Conservation (phyloP, 64 coral and sea anemone species). For the Montipora capricornis region DNA sequence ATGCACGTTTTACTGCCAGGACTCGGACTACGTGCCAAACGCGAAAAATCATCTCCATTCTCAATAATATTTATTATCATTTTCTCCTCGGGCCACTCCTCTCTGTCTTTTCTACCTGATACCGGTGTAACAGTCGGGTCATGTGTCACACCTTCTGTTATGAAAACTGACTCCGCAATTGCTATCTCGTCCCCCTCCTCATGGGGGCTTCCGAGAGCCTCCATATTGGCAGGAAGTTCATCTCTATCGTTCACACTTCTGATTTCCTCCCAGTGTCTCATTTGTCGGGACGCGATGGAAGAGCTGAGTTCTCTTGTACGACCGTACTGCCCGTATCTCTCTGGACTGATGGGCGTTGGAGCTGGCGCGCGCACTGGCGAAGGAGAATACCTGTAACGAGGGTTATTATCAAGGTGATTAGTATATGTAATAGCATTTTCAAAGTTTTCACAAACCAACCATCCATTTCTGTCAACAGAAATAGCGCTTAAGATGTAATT, state of each 20-base stretch:
- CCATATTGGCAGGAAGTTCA: background rate
- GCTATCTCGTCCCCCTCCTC: conserved; percentile 16
- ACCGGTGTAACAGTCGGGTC: conserved; percentile 26
- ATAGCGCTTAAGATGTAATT: no score
- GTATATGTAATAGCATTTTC: no score
- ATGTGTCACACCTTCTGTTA: conserved; percentile 57
- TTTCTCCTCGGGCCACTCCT: conserved; percentile 55
- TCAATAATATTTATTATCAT: conserved; percentile 77
- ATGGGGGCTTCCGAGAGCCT: conserved; percentile 25
- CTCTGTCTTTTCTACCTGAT: conserved; percentile 19
- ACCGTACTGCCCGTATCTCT: conserved; percentile 68
- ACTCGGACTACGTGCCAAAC: conserved; percentile 70
- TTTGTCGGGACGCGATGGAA: conserved; percentile 6
- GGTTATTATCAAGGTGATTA: background rate
- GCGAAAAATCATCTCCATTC: conserved; percentile 18
- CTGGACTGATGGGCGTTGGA: conserved; percentile 87
- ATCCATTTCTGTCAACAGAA: background rate
- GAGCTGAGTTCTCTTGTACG: conserved; percentile 15
- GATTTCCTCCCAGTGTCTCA: conserved; percentile 50
- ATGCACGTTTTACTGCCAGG: conserved; percentile 80
- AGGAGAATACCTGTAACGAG: conserved; percentile 69
- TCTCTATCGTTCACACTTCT: conserved; percentile 53
- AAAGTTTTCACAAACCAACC: no score
- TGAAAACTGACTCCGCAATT: conserved; percentile 66
- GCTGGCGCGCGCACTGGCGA: conserved; percentile 79